Percentiles rank a stretch among this genome's conserved stretches.
phyloP scores from a whole-genome alignment of 1,140 invertebrate species.

The Solenopsis invicta region DNA sequence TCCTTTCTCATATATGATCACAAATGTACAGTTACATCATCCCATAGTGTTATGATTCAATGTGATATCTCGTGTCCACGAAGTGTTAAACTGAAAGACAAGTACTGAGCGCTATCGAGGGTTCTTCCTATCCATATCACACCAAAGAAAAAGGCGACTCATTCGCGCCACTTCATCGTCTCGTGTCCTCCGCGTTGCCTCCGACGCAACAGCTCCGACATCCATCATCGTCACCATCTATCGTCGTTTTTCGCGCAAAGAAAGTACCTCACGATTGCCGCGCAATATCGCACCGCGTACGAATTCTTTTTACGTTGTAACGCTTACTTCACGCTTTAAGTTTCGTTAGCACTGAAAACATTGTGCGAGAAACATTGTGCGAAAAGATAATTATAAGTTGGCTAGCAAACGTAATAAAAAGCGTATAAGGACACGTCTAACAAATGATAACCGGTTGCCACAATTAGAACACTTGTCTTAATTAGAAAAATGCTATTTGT shows the following conservation, averaged over 20 bases:
- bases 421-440: neutral
- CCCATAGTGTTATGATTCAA: neutral
- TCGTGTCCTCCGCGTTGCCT: slow-evolving; percentile 27
- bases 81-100: slow-evolving; percentile 46
- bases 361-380: slow-evolving; percentile 50
- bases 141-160: slow-evolving; percentile 36
- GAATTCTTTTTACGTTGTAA: slow-evolving; percentile 24
- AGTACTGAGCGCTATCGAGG: slow-evolving; percentile 44
- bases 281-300: slow-evolving; percentile 2
- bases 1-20: neutral
- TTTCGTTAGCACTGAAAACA: slow-evolving; percentile 61
- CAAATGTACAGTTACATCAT: slow-evolving; percentile 23
- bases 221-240: slow-evolving; percentile 51
- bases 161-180: slow-evolving; percentile 38
- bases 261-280: slow-evolving; percentile 12
- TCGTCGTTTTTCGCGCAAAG: slow-evolving; percentile 39
- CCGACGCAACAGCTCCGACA: slow-evolving; percentile 23
- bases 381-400: slow-evolving; percentile 65
- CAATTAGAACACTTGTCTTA: slow-evolving; percentile 76
- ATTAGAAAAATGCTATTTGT: slow-evolving; percentile 78
- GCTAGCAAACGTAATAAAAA: slow-evolving; percentile 34
- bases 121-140: neutral
- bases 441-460: slow-evolving; percentile 68
- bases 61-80: slow-evolving; percentile 28
- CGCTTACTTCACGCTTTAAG: slow-evolving; percentile 18